phyloP scores from a whole-genome alignment of 2,113 vertebrate genomes.

The Syngnathoides biaculeatus region DNA sequence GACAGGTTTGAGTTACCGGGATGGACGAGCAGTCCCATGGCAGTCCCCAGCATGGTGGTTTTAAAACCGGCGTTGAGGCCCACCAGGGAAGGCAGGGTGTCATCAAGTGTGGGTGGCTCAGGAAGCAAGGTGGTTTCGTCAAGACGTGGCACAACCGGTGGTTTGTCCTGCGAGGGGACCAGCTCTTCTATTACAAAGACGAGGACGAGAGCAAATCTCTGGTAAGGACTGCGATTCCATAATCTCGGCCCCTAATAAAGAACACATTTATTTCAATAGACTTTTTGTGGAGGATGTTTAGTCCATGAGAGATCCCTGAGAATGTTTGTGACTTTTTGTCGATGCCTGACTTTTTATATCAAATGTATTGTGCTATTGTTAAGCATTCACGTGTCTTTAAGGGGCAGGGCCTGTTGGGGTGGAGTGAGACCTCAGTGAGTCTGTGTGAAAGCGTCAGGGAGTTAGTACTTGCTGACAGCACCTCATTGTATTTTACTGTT shows the following conservation, averaged over 20 bases:
- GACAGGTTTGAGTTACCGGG: slow-evolving; percentile 37
- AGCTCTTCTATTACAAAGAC: slow-evolving; percentile 94
- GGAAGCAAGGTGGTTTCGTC: slow-evolving; percentile 98
- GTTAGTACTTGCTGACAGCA: no score
- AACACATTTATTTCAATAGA: no score
- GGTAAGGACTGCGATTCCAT: slow-evolving; percentile 73
- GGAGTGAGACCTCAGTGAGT: no score
- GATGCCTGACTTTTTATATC: no score
- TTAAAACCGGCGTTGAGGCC: slow-evolving; percentile 28
- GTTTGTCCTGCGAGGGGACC: slow-evolving; percentile 94
- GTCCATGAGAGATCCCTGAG: not conserved
- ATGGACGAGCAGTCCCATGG: slow-evolving; percentile 85
- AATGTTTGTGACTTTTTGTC: no score
- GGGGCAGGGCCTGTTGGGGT: no score
- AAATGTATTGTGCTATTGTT: no score
- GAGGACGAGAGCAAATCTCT: slow-evolving; percentile 94
- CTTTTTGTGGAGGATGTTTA: not conserved
- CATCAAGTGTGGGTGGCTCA: slow-evolving; percentile 89
- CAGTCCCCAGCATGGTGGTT: slow-evolving; percentile 58
- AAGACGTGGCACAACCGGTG: slow-evolving; percentile 98
- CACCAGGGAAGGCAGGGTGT: slow-evolving; percentile 64
- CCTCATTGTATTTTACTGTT: no score
- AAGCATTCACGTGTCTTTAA: no score
- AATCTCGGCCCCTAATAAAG: not conserved
- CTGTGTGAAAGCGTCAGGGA: no score